These are phyloP conservation scores for Balaenoptera acutorostrata DNA, from an alignment of 2,113 vertebrate genomes.

Conservation along the genomic window DNA sequence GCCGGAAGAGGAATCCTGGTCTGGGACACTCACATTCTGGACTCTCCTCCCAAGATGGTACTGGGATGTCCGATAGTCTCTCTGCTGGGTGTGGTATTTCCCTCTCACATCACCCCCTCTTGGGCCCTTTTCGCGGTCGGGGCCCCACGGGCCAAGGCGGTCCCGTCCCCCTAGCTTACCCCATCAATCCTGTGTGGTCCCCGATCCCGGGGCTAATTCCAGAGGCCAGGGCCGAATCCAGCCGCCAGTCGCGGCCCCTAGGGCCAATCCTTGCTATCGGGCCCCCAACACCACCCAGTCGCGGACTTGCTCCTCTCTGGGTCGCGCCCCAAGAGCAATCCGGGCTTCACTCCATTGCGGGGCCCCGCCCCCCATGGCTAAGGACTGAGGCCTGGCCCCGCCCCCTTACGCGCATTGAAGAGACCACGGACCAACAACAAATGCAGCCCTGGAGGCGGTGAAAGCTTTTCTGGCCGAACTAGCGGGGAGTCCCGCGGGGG, in stretches of 20 bases:
- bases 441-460: neutral
- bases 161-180: neutral
- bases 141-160: neutral
- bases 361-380: neutral
- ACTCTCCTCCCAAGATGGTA: slow-evolving; percentile 33
- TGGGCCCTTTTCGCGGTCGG: neutral
- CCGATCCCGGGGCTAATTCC: neutral
- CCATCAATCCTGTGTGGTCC: slow-evolving; percentile 41
- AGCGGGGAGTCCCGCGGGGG: neutral
- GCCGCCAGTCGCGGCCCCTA: neutral
- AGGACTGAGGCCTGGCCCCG: neutral
- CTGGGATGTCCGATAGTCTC: neutral
- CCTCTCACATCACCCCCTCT: neutral
- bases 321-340: neutral
- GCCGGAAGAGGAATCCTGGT: neutral
- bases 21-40: neutral
- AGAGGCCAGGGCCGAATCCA: neutral
- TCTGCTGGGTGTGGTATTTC: neutral
- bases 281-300: slow-evolving; percentile 83
- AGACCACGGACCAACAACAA: neutral
- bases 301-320: slow-evolving; percentile 72
- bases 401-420: neutral
- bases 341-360: neutral
- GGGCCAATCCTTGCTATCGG: slow-evolving; percentile 59
- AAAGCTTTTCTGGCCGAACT: neutral